A percentile compares a stretch with the other conserved stretches of the same genome.
phyloP scores from a whole-genome alignment of 2,888 invertebrate species.

The Nasonovia ribisnigri region DNA sequence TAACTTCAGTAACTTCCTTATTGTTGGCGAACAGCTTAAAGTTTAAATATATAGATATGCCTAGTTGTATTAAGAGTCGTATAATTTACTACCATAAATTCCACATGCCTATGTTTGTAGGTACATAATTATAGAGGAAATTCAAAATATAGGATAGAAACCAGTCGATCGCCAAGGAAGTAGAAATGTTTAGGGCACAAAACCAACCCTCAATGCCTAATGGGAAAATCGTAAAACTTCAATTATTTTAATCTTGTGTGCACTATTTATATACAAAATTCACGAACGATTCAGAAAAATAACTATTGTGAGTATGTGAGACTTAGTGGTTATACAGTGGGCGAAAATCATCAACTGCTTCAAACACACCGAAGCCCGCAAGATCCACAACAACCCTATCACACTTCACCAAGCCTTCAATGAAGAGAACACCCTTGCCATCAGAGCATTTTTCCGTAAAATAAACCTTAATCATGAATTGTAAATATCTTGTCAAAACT shows the following conservation, averaged over 20 bases:
- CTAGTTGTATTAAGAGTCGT: neutral
- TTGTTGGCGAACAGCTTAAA: constrained; percentile 27
- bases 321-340: neutral
- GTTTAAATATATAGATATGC: neutral
- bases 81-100: neutral
- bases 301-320: neutral
- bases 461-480: too few species aligned
- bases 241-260: neutral
- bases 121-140: neutral
- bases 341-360: too few species aligned
- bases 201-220: neutral
- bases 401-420: too few species aligned
- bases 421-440: too few species aligned
- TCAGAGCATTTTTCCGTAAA: too few species aligned
- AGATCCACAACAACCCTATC: too few species aligned
- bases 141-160: neutral
- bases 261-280: neutral
- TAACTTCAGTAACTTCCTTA: constrained; percentile 23
- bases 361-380: too few species aligned
- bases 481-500: too few species aligned
- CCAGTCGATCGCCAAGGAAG: neutral
- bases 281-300: neutral
- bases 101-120: neutral
- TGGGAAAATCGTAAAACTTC: neutral
- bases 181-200: neutral